Percentiles rank a stretch among this genome's conserved stretches.
phyloP scores from a whole-genome alignment of 2,888 invertebrate genomes.

The Drosophila putrida region DNA sequence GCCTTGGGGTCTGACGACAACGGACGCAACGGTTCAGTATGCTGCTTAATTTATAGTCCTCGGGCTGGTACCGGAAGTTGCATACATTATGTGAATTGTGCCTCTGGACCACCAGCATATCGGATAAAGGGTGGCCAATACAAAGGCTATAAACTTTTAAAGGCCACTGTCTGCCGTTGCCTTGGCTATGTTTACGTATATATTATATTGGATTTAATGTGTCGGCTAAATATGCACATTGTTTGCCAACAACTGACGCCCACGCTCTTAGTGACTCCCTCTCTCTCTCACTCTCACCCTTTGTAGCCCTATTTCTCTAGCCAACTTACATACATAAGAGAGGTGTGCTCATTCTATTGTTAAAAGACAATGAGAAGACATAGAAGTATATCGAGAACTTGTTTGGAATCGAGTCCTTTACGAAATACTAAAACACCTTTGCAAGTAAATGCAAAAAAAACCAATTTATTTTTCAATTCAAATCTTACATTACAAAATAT shows the following conservation, averaged over 20 bases:
- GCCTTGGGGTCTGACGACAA: slow-evolving; percentile 54
- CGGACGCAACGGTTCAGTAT: slow-evolving; percentile 49
- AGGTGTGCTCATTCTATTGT: slow-evolving; percentile 19
- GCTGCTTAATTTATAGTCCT: slow-evolving; percentile 70
- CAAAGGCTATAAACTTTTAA: slow-evolving; percentile 68
- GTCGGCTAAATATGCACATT: slow-evolving; percentile 69
- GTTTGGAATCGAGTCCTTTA: not conserved
- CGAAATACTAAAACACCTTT: not conserved
- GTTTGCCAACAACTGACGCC: slow-evolving; percentile 61
- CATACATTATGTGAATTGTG: slow-evolving; percentile 63
- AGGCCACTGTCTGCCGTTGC: slow-evolving; percentile 57
- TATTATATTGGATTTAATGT: slow-evolving; percentile 65
- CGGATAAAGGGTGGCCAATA: slow-evolving; percentile 56
- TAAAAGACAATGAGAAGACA: not conserved
- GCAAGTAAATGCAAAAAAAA: not conserved
- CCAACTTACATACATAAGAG: slow-evolving; percentile 14
- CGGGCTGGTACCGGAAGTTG: slow-evolving; percentile 70
- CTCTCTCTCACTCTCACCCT: not conserved
- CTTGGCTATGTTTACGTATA: slow-evolving; percentile 5
- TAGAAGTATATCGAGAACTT: not conserved
- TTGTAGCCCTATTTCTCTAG: not conserved
- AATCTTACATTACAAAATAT: too few species aligned
- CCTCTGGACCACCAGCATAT: slow-evolving; percentile 30
- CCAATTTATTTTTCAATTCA: not conserved
- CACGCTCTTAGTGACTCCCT: slow-evolving; percentile 23